Percentiles rank a stretch among this genome's conserved stretches.
These are phyloP conservation scores for Elegia similella DNA, from an alignment of 2,888 invertebrate genomes.

Conservation along the genomic window DNA sequence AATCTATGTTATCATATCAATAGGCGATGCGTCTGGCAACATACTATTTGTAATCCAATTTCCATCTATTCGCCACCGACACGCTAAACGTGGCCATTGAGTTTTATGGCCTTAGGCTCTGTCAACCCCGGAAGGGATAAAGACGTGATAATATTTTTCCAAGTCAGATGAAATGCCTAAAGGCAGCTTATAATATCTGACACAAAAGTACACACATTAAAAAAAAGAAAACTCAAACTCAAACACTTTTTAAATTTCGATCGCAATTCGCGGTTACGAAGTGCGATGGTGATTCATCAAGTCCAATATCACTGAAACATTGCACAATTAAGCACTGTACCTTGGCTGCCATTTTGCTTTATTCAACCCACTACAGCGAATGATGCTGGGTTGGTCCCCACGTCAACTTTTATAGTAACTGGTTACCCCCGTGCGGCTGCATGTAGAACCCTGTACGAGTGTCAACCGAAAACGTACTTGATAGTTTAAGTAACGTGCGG, in stretches of 20 bases:
- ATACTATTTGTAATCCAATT: too few species aligned
- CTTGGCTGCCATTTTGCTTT: slow-evolving; percentile 77
- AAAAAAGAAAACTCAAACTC: too few species aligned
- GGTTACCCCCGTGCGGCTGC: slow-evolving; percentile 58
- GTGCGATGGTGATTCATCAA: background rate
- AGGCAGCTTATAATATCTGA: too few species aligned
- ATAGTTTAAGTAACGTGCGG: background rate
- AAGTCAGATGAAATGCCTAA: too few species aligned
- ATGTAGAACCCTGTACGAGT: slow-evolving; percentile 39
- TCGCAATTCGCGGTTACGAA: background rate
- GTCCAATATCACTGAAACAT: slow-evolving; percentile 25
- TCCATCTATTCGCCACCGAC: too few species aligned
- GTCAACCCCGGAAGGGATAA: too few species aligned
- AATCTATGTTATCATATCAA: too few species aligned
- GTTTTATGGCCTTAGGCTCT: too few species aligned
- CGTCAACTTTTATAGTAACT: slow-evolving; percentile 67
- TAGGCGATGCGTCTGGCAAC: too few species aligned
- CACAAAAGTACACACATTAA: too few species aligned
- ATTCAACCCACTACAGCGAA: slow-evolving; percentile 67
- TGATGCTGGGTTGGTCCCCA: slow-evolving; percentile 61
- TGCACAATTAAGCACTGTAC: slow-evolving; percentile 46
- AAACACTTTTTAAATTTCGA: background rate
- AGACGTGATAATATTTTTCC: too few species aligned
- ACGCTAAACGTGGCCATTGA: too few species aligned
- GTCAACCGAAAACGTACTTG: slow-evolving; percentile 25